These are phyloP conservation scores for Enteromius viviparus DNA, from an alignment of 2,797 vertebrate species.

Conservation along the genomic window DNA sequence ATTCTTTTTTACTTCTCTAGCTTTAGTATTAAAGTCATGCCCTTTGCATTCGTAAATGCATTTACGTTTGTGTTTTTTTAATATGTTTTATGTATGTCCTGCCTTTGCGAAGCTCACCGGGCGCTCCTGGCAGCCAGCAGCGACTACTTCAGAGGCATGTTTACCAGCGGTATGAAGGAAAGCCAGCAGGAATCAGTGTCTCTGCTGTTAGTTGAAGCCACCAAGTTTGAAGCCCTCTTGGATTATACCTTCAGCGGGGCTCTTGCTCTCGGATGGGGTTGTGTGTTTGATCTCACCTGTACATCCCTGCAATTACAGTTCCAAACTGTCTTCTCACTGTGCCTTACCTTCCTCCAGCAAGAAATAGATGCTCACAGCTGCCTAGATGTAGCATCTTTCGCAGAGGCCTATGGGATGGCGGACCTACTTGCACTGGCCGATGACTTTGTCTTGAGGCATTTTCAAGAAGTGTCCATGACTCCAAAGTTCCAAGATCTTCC, in stretches of 20 bases:
- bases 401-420: conserved; percentile 78
- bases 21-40: conserved; percentile 76
- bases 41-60: neutral
- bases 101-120: conserved; percentile 76
- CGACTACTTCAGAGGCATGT: conserved; percentile 86
- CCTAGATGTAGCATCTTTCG: conserved; percentile 82
- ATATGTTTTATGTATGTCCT: conserved; percentile 67
- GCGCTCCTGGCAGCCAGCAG: conserved; percentile 82
- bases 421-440: conserved; percentile 77
- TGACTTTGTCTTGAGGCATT: conserved; percentile 84
- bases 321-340: conserved; percentile 79
- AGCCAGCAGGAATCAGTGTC: conserved; percentile 70
- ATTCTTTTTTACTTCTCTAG: neutral
- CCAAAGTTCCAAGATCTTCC: conserved; percentile 83
- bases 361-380: conserved; percentile 78
- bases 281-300: conserved; percentile 84
- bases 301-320: conserved; percentile 87
- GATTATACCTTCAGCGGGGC: conserved; percentile 81
- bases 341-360: conserved; percentile 77
- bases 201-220: conserved; percentile 70
- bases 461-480: conserved; percentile 79
- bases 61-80: no score
- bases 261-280: conserved; percentile 80
- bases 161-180: conserved; percentile 87
- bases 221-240: conserved; percentile 80